phyloP scores from a whole-genome alignment of 2,113 vertebrate species.

The Corvus hawaiiensis region DNA sequence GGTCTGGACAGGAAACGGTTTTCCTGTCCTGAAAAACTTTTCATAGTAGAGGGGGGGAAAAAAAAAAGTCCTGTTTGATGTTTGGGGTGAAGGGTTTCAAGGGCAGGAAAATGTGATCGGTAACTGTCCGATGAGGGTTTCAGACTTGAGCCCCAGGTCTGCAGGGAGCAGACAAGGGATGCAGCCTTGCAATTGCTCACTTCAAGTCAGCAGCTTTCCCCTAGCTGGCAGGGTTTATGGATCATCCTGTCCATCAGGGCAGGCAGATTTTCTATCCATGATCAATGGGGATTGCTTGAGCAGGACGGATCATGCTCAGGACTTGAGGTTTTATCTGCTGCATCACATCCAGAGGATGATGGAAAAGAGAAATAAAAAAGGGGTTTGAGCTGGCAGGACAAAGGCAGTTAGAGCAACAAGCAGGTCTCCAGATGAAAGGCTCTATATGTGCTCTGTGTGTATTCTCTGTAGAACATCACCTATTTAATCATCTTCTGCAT shows the following conservation, averaged over 20 bases:
- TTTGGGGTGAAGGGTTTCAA: neutral
- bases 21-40: conserved; percentile 60
- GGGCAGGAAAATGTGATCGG: neutral
- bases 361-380: neutral
- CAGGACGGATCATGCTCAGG: neutral
- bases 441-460: rapidly evolving
- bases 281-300: neutral
- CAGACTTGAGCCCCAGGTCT: neutral
- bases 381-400: neutral
- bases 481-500: neutral
- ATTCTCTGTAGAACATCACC: rapidly evolving
- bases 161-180: neutral
- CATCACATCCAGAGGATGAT: rapidly evolving
- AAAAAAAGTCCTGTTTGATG: neutral
- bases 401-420: neutral
- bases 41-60: neutral
- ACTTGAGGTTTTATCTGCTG: neutral
- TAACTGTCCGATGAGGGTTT: neutral
- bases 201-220: neutral
- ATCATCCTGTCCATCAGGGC: neutral
- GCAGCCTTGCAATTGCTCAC: neutral
- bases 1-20: conserved; percentile 52
- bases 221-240: neutral
- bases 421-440: neutral
- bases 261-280: neutral